phyloP scores from a whole-genome alignment of 1,140 invertebrate genomes.

The Mercenaria mercenaria region DNA sequence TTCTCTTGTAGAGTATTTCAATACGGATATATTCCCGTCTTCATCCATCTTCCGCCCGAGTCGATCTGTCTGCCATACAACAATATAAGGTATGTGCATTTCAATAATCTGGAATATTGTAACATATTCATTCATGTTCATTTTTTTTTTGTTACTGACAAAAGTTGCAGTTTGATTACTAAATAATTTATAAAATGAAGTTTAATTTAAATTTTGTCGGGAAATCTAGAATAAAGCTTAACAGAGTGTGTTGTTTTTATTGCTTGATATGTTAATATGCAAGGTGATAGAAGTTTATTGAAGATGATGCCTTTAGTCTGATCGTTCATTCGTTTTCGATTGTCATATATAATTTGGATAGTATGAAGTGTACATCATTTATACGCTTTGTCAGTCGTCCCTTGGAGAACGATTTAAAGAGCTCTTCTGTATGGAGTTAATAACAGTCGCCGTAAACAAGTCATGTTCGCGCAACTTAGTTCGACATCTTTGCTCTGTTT shows the following conservation, averaged over 20 bases:
- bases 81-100: conserved; percentile 65
- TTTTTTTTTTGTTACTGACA: conserved; percentile 15
- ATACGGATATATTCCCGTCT: conserved; percentile 61
- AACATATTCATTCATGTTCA: conserved; percentile 21
- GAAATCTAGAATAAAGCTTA: not conserved
- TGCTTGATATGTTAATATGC: conserved; percentile 38
- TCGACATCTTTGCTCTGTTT: conserved; percentile 34
- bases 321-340: conserved; percentile 66
- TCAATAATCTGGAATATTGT: conserved; percentile 60
- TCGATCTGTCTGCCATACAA: conserved; percentile 39
- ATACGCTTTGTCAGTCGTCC: conserved; percentile 58
- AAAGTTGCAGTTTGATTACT: conserved; percentile 4
- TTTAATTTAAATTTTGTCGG: conserved; percentile 44
- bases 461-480: conserved; percentile 28
- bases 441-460: conserved; percentile 49
- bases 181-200: conserved; percentile 53
- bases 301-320: conserved; percentile 38
- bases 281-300: conserved; percentile 51
- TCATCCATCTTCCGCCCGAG: conserved; percentile 55
- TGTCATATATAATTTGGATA: conserved; percentile 63
- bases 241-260: conserved; percentile 17
- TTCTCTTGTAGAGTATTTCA: conserved; percentile 50
- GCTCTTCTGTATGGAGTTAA: conserved; percentile 55
- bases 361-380: conserved; percentile 44
- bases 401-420: conserved; percentile 41